Conservation (phyloP, 2,113 vertebrate species). For the Phyllostomus discolor region DNA sequence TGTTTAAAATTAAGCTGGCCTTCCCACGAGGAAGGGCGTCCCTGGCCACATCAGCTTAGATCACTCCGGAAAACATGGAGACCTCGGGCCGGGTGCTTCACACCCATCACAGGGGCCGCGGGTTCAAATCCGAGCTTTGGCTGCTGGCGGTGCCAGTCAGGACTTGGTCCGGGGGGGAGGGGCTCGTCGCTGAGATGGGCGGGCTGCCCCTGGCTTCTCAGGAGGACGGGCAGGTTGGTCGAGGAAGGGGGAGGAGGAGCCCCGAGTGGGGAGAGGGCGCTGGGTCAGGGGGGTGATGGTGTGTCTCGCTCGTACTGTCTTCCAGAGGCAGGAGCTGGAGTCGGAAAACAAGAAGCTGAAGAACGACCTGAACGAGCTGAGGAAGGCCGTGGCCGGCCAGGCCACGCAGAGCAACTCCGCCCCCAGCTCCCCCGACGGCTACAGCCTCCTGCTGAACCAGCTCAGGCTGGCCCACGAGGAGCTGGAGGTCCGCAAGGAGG, state of each 20-base stretch:
- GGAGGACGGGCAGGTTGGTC: neutral
- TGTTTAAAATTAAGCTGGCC: neutral
- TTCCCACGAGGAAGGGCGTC: neutral
- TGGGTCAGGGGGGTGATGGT: neutral
- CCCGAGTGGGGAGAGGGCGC: too few relatives aligned
- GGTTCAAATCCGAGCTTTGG: neutral
- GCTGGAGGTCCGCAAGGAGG: slow-evolving; percentile 95
- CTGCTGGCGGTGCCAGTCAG: neutral
- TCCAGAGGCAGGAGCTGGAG: slow-evolving; percentile 95
- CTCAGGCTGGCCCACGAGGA: slow-evolving; percentile 91
- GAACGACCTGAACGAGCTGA: slow-evolving; percentile 93
- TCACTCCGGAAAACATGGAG: accelerated
- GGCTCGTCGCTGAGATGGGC: neutral
- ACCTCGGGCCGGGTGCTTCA: too few relatives aligned
- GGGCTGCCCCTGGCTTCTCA: neutral
- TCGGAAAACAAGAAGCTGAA: slow-evolving; percentile 97
- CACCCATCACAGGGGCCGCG: neutral
- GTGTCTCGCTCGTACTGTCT: neutral
- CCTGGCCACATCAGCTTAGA: neutral
- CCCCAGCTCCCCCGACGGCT: slow-evolving; percentile 82
- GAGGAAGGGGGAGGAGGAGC: neutral
- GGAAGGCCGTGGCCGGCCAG: slow-evolving; percentile 81
- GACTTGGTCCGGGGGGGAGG: accelerated
- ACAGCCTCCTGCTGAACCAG: slow-evolving; percentile 89
- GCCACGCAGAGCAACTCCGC: slow-evolving; percentile 77